A percentile compares a stretch with the other conserved stretches of the same genome.
These are phyloP conservation scores for Morelia viridis DNA, from an alignment of 2,797 vertebrate species.

Conservation along the genomic window DNA sequence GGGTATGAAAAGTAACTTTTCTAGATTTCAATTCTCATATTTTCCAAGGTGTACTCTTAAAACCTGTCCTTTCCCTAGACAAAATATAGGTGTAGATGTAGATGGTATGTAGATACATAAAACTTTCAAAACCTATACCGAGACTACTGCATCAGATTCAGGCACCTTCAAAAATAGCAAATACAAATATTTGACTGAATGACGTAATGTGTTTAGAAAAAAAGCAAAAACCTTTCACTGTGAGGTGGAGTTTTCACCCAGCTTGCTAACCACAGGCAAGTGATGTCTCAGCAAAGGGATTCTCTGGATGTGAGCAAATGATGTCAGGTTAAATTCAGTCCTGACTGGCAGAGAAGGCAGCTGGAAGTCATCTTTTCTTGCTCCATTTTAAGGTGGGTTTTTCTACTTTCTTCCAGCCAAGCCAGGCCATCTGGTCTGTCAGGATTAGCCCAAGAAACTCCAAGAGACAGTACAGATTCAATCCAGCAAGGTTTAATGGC, in stretches of 20 bases:
- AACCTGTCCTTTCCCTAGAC: not conserved
- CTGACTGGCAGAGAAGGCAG: not conserved
- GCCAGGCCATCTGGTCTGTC: not conserved
- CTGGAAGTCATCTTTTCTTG: not conserved
- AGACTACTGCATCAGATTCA: not conserved
- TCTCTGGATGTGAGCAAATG: not conserved
- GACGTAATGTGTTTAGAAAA: not conserved
- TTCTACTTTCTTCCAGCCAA: not conserved
- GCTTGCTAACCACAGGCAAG: not conserved
- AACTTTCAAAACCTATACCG: not conserved
- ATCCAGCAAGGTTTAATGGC: too few species aligned
- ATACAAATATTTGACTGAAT: not conserved
- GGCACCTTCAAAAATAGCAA: not conserved
- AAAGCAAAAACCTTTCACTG: not conserved
- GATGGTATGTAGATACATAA: not conserved
- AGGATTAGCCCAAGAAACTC: too few species aligned
- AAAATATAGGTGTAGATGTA: not conserved
- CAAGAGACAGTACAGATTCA: too few species aligned
- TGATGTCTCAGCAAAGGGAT: not conserved
- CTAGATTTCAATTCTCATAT: not conserved
- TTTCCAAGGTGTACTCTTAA: not conserved
- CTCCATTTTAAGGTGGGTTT: not conserved
- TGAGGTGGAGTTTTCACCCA: not conserved
- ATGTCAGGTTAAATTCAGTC: not conserved
- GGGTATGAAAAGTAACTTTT: conserved; percentile 26